Conservation (phyloP, 2,113 vertebrate genomes). For the Barnardius zonarius region DNA sequence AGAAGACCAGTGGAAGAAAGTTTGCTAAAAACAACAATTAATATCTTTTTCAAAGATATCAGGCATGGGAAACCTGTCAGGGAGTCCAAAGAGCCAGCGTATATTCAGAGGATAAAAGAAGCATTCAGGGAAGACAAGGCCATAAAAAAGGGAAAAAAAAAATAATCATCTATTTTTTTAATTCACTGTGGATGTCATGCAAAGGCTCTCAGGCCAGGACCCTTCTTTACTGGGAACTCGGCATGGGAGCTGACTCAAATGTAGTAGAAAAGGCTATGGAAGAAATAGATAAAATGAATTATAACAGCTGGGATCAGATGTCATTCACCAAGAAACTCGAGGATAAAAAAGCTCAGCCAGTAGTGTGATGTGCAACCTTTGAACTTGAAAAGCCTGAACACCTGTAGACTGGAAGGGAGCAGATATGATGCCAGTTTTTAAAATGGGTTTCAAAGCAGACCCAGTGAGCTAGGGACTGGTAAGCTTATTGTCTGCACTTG, state of each 20-base stretch:
- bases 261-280: not conserved
- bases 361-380: not conserved
- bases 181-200: not conserved
- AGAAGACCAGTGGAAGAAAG: not conserved
- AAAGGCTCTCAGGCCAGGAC: not conserved
- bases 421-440: not conserved
- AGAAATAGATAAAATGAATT: not conserved
- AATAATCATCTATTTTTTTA: not conserved
- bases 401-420: not conserved
- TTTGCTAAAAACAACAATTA: not conserved
- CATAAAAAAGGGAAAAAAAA: not conserved
- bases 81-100: not conserved
- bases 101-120: not conserved
- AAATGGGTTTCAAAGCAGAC: not conserved
- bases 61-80: not conserved
- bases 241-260: not conserved
- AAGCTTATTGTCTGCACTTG: not conserved
- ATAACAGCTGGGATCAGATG: not conserved
- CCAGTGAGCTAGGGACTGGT: not conserved
- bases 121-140: not conserved
- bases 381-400: not conserved
- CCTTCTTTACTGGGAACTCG: not conserved
- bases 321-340: not conserved
- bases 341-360: not conserved
- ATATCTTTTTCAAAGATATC: not conserved